phyloP scores from a whole-genome alignment of 2,797 vertebrate genomes.

The Anisognathus igniventris region DNA sequence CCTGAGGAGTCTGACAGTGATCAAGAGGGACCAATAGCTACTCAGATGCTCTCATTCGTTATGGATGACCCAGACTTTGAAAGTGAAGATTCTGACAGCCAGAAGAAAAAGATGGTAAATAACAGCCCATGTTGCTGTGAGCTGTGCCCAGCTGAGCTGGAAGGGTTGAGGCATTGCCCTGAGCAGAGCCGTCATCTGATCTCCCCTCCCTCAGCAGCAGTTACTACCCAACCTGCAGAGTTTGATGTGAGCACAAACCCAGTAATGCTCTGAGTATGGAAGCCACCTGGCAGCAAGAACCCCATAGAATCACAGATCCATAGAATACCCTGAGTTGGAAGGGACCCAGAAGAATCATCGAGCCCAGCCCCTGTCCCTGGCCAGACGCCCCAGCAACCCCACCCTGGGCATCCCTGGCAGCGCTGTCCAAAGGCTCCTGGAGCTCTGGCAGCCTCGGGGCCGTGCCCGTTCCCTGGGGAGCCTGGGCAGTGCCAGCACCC shows the following conservation, averaged over 20 bases:
- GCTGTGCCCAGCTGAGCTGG: background rate
- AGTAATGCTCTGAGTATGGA: background rate
- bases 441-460: background rate
- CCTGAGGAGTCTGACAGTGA: constrained; percentile 85
- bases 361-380: background rate
- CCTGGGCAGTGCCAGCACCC: background rate
- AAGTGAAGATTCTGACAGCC: constrained; percentile 85
- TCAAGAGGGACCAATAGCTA: constrained; percentile 83
- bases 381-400: accelerated
- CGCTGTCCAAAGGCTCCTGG: accelerated
- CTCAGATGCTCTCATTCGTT: constrained; percentile 94
- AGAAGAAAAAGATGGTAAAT: constrained; percentile 73
- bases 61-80: constrained; percentile 98
- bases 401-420: background rate
- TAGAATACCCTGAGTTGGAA: background rate
- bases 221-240: background rate
- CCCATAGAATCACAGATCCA: background rate
- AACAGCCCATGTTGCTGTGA: background rate
- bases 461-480: background rate
- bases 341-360: background rate
- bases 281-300: background rate
- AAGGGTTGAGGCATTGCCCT: background rate
- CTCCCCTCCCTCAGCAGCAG: background rate
- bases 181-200: background rate
- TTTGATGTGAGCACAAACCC: background rate